These are phyloP conservation scores for Scrobipalpa atriplicella DNA, from an alignment of 2,888 invertebrate genomes.

Conservation along the genomic window DNA sequence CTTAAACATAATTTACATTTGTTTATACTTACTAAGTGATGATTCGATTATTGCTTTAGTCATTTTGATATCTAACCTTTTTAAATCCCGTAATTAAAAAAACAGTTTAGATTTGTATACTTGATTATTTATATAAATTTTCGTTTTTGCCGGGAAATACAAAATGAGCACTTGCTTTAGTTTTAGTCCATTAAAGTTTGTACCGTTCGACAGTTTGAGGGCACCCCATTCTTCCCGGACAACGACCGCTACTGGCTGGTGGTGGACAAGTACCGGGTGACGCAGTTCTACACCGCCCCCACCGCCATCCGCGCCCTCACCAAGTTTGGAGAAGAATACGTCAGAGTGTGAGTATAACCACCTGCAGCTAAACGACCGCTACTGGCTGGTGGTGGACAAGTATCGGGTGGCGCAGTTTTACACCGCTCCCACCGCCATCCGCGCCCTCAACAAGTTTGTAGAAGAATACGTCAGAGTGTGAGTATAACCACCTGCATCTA, in stretches of 20 bases:
- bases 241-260: slow-evolving; percentile 97
- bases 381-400: slow-evolving; percentile 96
- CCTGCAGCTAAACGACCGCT: slow-evolving; percentile 92
- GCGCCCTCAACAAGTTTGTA: slow-evolving; percentile 97
- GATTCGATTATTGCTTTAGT: too few species aligned
- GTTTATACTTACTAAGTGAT: too few species aligned
- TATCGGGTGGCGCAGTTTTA: slow-evolving; percentile 98
- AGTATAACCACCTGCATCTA: slow-evolving; percentile 37
- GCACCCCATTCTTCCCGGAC: slow-evolving; percentile 97
- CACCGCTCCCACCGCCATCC: slow-evolving; percentile 98
- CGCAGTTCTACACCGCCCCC: slow-evolving; percentile 99
- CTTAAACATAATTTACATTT: too few species aligned
- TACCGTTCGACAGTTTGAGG: slow-evolving; percentile 97
- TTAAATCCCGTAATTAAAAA: too few species aligned
- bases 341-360: slow-evolving; percentile 83
- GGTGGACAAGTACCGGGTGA: slow-evolving; percentile 96
- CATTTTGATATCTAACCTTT: too few species aligned
- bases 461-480: slow-evolving; percentile 91
- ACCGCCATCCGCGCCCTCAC: slow-evolving; percentile 98
- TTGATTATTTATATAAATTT: too few species aligned
- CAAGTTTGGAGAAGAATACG: slow-evolving; percentile 95
- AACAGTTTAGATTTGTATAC: too few species aligned
- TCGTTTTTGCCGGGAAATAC: too few species aligned
- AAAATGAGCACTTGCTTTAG: too few species aligned
- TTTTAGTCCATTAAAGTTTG: too few species aligned